These are phyloP conservation scores for Neodon shergylaensis DNA, from an alignment of 2,113 vertebrate genomes.

Conservation along the genomic window DNA sequence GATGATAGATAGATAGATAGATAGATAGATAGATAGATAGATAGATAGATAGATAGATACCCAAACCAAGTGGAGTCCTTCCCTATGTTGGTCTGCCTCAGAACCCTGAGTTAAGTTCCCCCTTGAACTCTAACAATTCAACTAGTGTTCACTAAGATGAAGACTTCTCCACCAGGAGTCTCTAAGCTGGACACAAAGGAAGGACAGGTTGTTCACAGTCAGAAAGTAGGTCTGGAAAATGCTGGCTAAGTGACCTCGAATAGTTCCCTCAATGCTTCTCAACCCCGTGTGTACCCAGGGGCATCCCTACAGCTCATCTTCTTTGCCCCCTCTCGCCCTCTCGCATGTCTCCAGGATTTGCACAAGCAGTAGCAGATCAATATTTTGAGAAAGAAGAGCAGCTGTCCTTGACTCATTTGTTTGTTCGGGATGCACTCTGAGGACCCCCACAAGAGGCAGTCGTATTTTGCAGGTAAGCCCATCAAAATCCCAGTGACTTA, in stretches of 20 bases:
- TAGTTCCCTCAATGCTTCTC: background rate
- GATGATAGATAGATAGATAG: background rate
- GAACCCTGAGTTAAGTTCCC: background rate
- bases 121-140: background rate
- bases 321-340: background rate
- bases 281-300: accelerated
- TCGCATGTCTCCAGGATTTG: background rate
- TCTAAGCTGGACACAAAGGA: background rate
- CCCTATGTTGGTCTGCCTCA: background rate
- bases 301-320: background rate
- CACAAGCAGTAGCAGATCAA: background rate
- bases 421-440: background rate
- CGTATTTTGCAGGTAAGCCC: background rate
- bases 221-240: background rate
- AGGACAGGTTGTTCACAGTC: background rate
- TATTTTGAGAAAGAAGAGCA: background rate
- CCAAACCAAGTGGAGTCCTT: background rate
- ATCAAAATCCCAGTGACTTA: background rate
- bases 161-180: background rate
- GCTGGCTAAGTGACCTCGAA: background rate
- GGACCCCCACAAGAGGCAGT: background rate
- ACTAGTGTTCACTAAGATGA: background rate
- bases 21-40: background rate
- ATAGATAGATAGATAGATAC: background rate
- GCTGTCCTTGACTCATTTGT: background rate